These are phyloP conservation scores for Chaetops frenatus DNA, from an alignment of 2,113 vertebrate genomes.

Conservation along the genomic window DNA sequence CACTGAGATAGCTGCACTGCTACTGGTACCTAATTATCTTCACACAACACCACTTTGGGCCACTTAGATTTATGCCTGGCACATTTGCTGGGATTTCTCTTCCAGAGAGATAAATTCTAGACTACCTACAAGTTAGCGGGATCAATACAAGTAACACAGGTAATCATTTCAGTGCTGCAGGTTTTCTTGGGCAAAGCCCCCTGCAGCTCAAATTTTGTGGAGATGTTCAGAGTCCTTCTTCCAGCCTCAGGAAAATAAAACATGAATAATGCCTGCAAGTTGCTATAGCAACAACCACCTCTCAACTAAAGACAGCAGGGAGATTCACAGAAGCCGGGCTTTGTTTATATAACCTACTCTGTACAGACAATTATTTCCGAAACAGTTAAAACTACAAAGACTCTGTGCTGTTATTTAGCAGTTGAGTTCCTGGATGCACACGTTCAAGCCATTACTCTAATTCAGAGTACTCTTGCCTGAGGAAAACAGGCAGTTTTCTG, in stretches of 20 bases:
- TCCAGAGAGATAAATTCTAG: neutral
- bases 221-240: neutral
- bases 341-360: neutral
- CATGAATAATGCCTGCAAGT: neutral
- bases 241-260: neutral
- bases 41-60: neutral
- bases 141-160: neutral
- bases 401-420: neutral
- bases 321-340: neutral
- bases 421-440: neutral
- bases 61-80: neutral
- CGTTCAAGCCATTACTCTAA: neutral
- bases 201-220: neutral
- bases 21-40: neutral
- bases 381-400: neutral
- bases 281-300: neutral
- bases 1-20: neutral
- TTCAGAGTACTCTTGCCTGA: neutral
- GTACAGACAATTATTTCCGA: neutral
- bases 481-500: slow-evolving; percentile 10
- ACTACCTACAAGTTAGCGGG: neutral
- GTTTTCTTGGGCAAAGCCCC: neutral
- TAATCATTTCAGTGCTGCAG: neutral
- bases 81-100: neutral
- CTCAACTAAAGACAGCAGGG: neutral